A percentile compares a stretch with the other conserved stretches of the same genome.
Conservation (phyloP, 2,888 invertebrate species). For the Portevinia maculata region DNA sequence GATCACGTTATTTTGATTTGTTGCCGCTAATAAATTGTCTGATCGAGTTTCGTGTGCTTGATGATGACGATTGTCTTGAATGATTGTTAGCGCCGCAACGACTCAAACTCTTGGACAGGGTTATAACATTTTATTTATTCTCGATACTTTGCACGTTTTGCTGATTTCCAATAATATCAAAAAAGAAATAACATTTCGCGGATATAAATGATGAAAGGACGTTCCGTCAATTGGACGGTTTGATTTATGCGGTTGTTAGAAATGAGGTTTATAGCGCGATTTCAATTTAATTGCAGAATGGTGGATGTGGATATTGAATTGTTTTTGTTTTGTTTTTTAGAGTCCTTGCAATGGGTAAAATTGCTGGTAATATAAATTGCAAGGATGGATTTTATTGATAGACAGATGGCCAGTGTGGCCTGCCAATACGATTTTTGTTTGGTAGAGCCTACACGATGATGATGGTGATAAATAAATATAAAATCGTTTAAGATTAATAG, state of each 20-base stretch:
- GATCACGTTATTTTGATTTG: slow-evolving; percentile 54
- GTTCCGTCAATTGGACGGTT: slow-evolving; percentile 51
- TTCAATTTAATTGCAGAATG: slow-evolving; percentile 62
- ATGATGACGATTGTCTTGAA: slow-evolving; percentile 37
- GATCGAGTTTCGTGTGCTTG: slow-evolving; percentile 16
- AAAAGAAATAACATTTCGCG: slow-evolving; percentile 4
- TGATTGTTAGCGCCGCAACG: slow-evolving; percentile 7
- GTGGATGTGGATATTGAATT: slow-evolving; percentile 15
- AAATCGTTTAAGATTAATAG: slow-evolving; percentile 54
- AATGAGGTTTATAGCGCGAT: slow-evolving; percentile 61
- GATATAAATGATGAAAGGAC: slow-evolving; percentile 47
- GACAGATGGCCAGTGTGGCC: slow-evolving; percentile 45
- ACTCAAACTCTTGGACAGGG: neutral
- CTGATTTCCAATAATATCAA: slow-evolving; percentile 34
- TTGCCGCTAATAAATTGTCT: slow-evolving; percentile 59
- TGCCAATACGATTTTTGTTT: slow-evolving; percentile 40
- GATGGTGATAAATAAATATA: slow-evolving; percentile 62
- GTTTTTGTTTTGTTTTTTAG: slow-evolving; percentile 1
- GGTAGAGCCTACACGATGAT: neutral
- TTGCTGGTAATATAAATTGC: slow-evolving; percentile 39
- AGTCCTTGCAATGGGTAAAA: neutral
- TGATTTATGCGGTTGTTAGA: slow-evolving; percentile 58
- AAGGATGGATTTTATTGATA: slow-evolving; percentile 48
- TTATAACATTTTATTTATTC: slow-evolving; percentile 43
- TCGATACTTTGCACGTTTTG: slow-evolving; percentile 33